These are phyloP conservation scores for Erebia palarica DNA, from an alignment of 2,888 invertebrate species.

Conservation along the genomic window DNA sequence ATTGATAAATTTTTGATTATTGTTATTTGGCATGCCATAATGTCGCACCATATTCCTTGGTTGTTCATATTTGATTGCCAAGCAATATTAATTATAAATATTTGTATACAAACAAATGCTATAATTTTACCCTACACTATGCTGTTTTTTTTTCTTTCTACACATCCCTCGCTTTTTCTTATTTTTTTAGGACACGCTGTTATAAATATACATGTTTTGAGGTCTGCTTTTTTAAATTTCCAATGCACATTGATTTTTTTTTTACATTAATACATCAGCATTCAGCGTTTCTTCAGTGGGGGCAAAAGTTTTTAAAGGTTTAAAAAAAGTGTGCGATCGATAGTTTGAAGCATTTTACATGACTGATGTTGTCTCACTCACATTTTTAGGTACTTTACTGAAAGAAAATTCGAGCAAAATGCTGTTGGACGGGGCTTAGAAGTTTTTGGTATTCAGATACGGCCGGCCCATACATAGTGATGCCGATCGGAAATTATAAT, in stretches of 20 bases:
- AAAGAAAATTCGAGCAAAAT: slow-evolving; percentile 37
- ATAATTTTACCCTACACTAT: no score
- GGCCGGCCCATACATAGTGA: slow-evolving; percentile 64
- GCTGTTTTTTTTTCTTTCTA: no score
- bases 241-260: not conserved
- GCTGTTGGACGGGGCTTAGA: slow-evolving; percentile 39
- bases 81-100: no score
- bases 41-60: no score
- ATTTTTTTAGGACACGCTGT: not conserved
- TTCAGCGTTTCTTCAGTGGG: not conserved
- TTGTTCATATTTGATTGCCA: no score
- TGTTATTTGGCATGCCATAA: no score
- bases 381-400: slow-evolving; percentile 35
- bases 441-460: slow-evolving; percentile 68
- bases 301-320: not conserved
- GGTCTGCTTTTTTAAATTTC: not conserved
- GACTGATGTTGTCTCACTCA: slow-evolving; percentile 18
- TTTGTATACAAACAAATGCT: no score
- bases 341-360: not conserved
- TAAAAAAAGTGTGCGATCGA: not conserved
- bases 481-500: slow-evolving; percentile 66
- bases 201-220: not conserved
- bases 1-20: no score
- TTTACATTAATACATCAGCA: not conserved
- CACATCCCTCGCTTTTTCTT: not conserved